phyloP scores from a whole-genome alignment of 2,113 vertebrate species.

The Colinus virginianus region DNA sequence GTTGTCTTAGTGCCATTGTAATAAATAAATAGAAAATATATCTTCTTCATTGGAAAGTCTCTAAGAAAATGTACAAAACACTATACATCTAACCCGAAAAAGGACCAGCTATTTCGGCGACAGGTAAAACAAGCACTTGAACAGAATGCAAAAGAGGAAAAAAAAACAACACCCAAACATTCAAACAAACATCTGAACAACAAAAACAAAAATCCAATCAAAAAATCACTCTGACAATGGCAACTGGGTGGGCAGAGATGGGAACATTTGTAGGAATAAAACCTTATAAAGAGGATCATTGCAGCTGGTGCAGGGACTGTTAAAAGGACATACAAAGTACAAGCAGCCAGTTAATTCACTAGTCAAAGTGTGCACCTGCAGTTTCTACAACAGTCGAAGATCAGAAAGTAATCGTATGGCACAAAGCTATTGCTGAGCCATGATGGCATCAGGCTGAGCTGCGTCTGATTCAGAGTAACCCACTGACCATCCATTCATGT shows the following conservation, averaged over 20 bases:
- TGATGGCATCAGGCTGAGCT: neutral
- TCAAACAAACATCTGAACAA: conserved; percentile 5
- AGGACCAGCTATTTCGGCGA: conserved; percentile 94
- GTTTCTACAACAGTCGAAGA: neutral
- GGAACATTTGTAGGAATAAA: neutral
- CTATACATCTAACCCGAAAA: conserved; percentile 86
- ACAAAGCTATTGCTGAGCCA: neutral
- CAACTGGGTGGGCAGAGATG: neutral
- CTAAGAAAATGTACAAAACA: conserved; percentile 89
- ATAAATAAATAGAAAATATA: conserved; percentile 99
- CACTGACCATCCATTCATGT: neutral
- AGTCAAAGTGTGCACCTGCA: neutral
- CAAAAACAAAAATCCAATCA: conserved; percentile 10
- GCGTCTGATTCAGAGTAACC: neutral
- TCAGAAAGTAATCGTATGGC: neutral
- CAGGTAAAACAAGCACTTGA: conserved; percentile 72
- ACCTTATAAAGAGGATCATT: neutral
- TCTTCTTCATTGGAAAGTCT: conserved; percentile 84
- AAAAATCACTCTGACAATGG: neutral
- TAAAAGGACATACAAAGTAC: neutral
- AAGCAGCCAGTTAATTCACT: neutral
- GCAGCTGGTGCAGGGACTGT: neutral
- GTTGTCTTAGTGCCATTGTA: conserved; percentile 83
- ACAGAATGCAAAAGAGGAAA: neutral
- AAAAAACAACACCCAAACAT: neutral